Evolutionary conservation across 2,888 invertebrate species (phyloP).

Genomic region (Xanthorhoe spadicearia): DNA sequence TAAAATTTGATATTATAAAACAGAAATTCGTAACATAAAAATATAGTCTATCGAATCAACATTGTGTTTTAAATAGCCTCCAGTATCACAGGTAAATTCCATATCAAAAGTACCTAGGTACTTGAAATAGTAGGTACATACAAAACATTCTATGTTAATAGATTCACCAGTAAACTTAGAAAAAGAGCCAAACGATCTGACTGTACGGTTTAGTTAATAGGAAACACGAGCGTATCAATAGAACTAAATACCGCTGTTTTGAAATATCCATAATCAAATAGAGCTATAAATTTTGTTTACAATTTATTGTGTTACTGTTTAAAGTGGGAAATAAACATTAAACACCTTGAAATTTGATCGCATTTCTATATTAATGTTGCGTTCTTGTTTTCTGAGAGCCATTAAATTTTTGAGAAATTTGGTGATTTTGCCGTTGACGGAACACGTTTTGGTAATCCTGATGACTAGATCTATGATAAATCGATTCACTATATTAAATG

Average conservation of each 20-base stretch:
- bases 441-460: no score
- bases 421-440: no score
- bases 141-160: no score
- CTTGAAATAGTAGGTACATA: no score
- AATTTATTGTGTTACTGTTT: slow-evolving; percentile 56
- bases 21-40: background rate
- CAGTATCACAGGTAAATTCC: no score
- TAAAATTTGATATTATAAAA: background rate
- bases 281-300: slow-evolving; percentile 52
- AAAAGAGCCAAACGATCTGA: background rate
- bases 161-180: no score
- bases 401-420: slow-evolving; percentile 12
- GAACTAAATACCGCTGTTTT: slow-evolving; percentile 53
- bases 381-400: slow-evolving; percentile 33
- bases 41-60: no score
- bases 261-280: slow-evolving; percentile 58
- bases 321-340: slow-evolving; percentile 45
- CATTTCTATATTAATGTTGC: slow-evolving; percentile 39
- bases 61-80: no score
- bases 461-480: no score
- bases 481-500: no score
- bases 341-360: slow-evolving; percentile 65
- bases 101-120: no score
- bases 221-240: slow-evolving; percentile 52
- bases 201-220: background rate